Conservation (phyloP, 2,113 vertebrate genomes). For the Paracanthobrama guichenoti region DNA sequence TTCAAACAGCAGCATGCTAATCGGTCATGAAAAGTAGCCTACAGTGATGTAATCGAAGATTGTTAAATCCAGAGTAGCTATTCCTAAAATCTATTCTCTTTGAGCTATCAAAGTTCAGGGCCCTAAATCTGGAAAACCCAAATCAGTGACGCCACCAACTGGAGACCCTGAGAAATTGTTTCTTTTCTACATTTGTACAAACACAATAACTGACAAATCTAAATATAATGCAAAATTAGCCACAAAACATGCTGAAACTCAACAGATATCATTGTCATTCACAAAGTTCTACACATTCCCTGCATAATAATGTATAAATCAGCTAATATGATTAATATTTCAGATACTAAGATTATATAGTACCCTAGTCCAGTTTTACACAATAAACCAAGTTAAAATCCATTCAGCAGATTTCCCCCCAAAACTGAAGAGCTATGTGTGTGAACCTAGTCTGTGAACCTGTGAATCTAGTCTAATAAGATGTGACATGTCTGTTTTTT, state of each 20-base stretch:
- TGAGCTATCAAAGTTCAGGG: neutral
- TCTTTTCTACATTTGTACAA: neutral
- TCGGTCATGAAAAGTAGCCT: neutral
- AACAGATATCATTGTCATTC: neutral
- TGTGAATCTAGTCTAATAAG: too few relatives aligned
- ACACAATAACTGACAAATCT: neutral
- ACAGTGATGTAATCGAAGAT: neutral
- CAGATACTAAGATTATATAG: too few relatives aligned
- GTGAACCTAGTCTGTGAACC: too few relatives aligned
- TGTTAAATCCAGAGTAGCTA: neutral
- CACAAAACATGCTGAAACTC: neutral
- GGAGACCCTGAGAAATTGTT: neutral
- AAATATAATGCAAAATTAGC: neutral
- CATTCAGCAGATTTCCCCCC: too few relatives aligned
- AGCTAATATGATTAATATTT: too few relatives aligned
- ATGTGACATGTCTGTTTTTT: too few relatives aligned
- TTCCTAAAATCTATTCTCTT: neutral
- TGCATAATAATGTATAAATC: too few relatives aligned
- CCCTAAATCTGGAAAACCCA: neutral
- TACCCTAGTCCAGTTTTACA: too few relatives aligned
- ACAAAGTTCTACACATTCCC: neutral
- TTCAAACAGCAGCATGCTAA: neutral
- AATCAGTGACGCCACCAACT: neutral
- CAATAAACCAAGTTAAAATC: too few relatives aligned
- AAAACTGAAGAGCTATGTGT: too few relatives aligned